phyloP scores from a whole-genome alignment of 2,113 vertebrate species.

The Tetraodon nigroviridis region DNA sequence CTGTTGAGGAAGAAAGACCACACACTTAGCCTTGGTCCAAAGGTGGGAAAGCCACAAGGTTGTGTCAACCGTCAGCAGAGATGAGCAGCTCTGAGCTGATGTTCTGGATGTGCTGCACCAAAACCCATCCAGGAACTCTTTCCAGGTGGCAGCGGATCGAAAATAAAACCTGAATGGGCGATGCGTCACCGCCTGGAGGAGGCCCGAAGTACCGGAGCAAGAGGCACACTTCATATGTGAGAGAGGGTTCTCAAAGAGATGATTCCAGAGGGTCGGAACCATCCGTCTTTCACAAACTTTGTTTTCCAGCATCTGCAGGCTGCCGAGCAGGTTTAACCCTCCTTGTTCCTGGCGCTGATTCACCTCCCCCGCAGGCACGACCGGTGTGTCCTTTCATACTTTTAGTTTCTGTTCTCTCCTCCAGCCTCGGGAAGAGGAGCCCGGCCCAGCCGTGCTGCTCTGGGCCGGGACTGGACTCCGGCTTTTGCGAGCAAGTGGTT shows the following conservation, averaged over 20 bases:
- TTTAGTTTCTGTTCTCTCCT: background rate
- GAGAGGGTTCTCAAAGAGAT: conserved; percentile 16
- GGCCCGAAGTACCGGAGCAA: conserved; percentile 8
- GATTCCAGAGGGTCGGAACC: conserved; percentile 7
- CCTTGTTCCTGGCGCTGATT: no score
- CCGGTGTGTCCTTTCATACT: background rate
- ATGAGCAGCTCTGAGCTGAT: conserved; percentile 15
- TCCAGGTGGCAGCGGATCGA: conserved; percentile 11
- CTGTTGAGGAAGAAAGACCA: conserved; percentile 21
- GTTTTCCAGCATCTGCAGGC: conserved; percentile 12
- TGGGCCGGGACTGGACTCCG: background rate
- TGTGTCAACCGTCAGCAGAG: background rate
- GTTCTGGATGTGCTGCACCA: conserved; percentile 12
- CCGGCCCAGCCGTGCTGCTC: background rate
- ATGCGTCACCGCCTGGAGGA: conserved; percentile 25
- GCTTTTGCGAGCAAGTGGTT: conserved; percentile 17
- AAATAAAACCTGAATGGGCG: conserved; percentile 30
- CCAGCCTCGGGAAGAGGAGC: background rate
- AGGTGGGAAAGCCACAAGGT: conserved; percentile 7
- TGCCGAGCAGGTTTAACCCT: background rate
- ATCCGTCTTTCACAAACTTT: conserved; percentile 3
- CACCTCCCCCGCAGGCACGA: no score
- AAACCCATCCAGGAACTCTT: conserved; percentile 17
- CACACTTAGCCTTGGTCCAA: conserved; percentile 23
- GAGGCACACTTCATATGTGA: conserved; percentile 15